Percentiles rank a stretch among this genome's conserved stretches.
These are phyloP conservation scores for Lepidochrysops patricia DNA, from an alignment of 2,888 invertebrate species.

Conservation along the genomic window DNA sequence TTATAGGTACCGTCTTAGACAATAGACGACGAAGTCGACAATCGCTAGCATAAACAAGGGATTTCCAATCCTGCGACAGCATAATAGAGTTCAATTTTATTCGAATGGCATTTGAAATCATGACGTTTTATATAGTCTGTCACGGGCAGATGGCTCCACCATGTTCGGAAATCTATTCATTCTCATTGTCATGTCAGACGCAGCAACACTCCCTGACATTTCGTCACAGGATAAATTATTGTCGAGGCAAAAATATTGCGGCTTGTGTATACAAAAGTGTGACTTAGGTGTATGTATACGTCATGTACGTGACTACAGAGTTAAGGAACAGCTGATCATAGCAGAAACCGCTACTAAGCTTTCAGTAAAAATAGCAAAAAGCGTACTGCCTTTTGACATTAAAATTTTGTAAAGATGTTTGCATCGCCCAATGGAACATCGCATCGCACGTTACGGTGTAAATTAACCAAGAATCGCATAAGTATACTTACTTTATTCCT, in stretches of 20 bases:
- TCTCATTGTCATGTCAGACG: slow-evolving; percentile 32
- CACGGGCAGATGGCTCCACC: slow-evolving; percentile 29
- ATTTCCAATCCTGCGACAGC: background rate
- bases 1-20: slow-evolving; percentile 24
- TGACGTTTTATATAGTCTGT: slow-evolving; percentile 19
- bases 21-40: background rate
- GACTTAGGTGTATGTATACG: too few species aligned
- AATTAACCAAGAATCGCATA: too few species aligned
- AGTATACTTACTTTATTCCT: too few species aligned
- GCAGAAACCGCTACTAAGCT: too few species aligned
- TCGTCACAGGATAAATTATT: slow-evolving; percentile 12
- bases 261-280: background rate
- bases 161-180: slow-evolving; percentile 28
- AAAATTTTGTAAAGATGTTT: too few species aligned
- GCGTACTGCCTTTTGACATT: too few species aligned
- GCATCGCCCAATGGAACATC: too few species aligned
- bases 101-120: background rate
- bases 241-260: background rate
- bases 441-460: too few species aligned
- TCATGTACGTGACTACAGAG: too few species aligned
- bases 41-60: background rate
- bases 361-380: too few species aligned
- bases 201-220: slow-evolving; percentile 20
- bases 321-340: too few species aligned
- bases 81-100: background rate